Base-by-base conservation (phyloP, 2,797 vertebrate species). In the Bufotes viridis region DNA sequence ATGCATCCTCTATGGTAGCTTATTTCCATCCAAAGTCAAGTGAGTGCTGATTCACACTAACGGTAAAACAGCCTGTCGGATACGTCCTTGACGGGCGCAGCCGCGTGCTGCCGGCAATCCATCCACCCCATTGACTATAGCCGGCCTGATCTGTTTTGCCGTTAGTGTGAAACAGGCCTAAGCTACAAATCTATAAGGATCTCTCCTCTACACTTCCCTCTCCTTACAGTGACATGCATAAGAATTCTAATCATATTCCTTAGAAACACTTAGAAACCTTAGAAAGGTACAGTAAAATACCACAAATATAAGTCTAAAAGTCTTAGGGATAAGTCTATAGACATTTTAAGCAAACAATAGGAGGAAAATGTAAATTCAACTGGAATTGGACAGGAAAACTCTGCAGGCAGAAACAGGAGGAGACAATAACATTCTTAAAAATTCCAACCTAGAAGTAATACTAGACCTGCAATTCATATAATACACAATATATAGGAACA, bases 351-450 rank as follows among this genome's bases (percentile, higher is more conserved):
- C 58, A 87, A 87, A 76, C 79, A 82, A 82, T 75, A 60, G 55
- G 42, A 82, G 58, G 69, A 87, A 87, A 87, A 87, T 82, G 69
- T 87, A 75, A 75, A 65, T 72, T 55, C 67, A 82, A 87, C 13
- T 74, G 20, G 81, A 76, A 82, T 76, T 65, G 22, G 34, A 87
- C 79, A 81, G 86, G 79, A 87, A 82, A 82, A 78, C 67, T 81
- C 76, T 79, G 69, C 34, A 82, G 75, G 69, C 79, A 63, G 57
- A 75, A 75, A 65, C 42, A 58, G 58, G 58, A 87, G 80, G 58
- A 58, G 70, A 82, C 84, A 86, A 78, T 76, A 65, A 76, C 67
- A 87, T 76, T 82, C 86, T 76, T 87, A 22, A n/a, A 82, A 82
- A 82, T 75, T 74, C 69, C 65, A 87, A 3, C 67, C 80, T 24